A percentile compares a stretch with the other conserved stretches of the same genome.
These are phyloP conservation scores for Rhagoletis pomonella DNA, from an alignment of 1,140 invertebrate genomes.

Conservation along the genomic window DNA sequence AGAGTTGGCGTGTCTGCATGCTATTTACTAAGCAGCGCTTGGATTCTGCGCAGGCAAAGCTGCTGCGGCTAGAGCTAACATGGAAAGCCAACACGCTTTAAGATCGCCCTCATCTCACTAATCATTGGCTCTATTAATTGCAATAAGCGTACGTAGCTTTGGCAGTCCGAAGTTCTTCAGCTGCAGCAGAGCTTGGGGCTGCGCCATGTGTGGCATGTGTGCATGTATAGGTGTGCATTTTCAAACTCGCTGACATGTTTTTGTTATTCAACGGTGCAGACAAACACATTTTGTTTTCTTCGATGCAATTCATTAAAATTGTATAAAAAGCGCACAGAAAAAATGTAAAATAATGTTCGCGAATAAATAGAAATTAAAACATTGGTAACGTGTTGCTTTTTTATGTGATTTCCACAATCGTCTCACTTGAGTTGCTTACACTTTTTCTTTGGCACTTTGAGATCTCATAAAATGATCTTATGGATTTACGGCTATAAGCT, in stretches of 20 bases:
- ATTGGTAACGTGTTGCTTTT: not conserved
- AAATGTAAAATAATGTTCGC: conserved; percentile 19
- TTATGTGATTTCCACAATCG: not conserved
- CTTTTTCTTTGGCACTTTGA: not conserved
- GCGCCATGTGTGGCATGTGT: too few relatives aligned
- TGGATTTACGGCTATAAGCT: too few relatives aligned
- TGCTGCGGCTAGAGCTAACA: too few relatives aligned
- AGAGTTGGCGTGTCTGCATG: conserved; percentile 66
- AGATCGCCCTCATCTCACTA: conserved; percentile 48
- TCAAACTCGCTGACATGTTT: conserved; percentile 67
- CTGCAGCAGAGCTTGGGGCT: not conserved
- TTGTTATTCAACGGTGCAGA: conserved; percentile 62
- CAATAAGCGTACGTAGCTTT: not conserved
- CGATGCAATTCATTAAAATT: conserved; percentile 37
- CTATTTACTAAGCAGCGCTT: not conserved
- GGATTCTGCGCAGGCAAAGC: not conserved
- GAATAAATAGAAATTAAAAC: conserved; percentile 37
- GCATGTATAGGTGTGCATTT: conserved; percentile 57
- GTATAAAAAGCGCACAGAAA: not conserved
- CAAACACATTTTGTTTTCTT: conserved; percentile 46
- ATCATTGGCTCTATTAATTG: conserved; percentile 28
- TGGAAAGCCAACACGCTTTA: not conserved
- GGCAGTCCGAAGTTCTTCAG: not conserved
- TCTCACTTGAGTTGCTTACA: conserved; percentile 14
- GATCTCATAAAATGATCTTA: not conserved